Percentiles rank a stretch among this genome's conserved stretches.
These are phyloP conservation scores for Hippocampus mohnikei DNA, from an alignment of 2,113 vertebrate genomes.

Conservation along the genomic window DNA sequence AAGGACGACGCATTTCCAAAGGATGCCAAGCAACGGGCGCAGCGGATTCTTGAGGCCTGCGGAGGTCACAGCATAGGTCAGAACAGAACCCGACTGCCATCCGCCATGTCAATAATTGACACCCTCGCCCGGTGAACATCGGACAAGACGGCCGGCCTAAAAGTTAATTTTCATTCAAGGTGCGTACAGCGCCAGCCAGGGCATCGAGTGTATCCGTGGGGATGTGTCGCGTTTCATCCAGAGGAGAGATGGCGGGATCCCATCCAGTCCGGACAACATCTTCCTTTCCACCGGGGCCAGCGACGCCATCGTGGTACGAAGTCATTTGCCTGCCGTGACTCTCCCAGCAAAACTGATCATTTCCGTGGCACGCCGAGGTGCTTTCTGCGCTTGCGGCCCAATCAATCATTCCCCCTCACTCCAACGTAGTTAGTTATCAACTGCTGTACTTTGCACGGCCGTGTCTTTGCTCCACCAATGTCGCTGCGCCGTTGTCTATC, in stretches of 20 bases:
- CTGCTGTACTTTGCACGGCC: slow-evolving; percentile 35
- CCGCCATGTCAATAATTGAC: slow-evolving; percentile 24
- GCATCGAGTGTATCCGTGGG: slow-evolving; percentile 79
- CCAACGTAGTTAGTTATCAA: slow-evolving; percentile 50
- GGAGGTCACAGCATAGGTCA: slow-evolving; percentile 82
- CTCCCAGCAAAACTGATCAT: not conserved
- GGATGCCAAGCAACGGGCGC: slow-evolving; percentile 77
- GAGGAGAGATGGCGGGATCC: slow-evolving; percentile 78
- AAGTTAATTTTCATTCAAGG: slow-evolving; percentile 62
- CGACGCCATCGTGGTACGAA: slow-evolving; percentile 80
- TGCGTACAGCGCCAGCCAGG: slow-evolving; percentile 82
- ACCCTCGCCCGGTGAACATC: not conserved
- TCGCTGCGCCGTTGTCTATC: not conserved
- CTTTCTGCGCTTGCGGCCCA: not conserved
- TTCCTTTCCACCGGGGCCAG: slow-evolving; percentile 87
- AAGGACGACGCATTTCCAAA: slow-evolving; percentile 74
- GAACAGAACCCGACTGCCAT: slow-evolving; percentile 25
- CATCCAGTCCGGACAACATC: slow-evolving; percentile 75
- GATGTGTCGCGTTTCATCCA: slow-evolving; percentile 81
- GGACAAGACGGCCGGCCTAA: not conserved
- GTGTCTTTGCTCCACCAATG: slow-evolving; percentile 4
- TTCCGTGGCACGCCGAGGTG: no score
- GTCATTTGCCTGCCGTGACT: not conserved
- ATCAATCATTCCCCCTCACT: slow-evolving; percentile 4
- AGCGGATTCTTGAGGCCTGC: slow-evolving; percentile 74